These are phyloP conservation scores for Dasypogon diadema DNA, from an alignment of 2,888 invertebrate species.

Conservation along the genomic window DNA sequence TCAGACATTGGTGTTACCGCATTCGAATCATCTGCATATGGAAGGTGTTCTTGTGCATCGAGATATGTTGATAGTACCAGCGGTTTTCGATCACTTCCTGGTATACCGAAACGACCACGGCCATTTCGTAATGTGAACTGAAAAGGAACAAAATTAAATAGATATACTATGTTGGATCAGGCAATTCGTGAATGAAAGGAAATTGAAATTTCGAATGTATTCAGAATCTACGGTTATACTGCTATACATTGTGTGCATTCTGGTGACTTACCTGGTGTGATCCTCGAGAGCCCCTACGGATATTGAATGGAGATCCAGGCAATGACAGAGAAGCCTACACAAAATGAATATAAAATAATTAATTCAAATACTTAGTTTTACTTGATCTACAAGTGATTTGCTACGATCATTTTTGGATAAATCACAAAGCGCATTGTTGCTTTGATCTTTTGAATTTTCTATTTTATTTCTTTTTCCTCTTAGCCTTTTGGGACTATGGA, in stretches of 20 bases:
- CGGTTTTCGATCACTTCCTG: constrained; percentile 91
- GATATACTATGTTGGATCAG: too few species aligned
- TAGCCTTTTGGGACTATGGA: too few species aligned
- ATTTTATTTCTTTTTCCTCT: too few species aligned
- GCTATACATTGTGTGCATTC: not conserved
- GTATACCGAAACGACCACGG: constrained; percentile 80
- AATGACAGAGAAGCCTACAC: constrained; percentile 93
- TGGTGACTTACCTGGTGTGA: constrained; percentile 77
- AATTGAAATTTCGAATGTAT: too few species aligned
- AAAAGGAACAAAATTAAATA: not conserved
- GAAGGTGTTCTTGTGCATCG: constrained; percentile 94
- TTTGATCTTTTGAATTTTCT: not conserved
- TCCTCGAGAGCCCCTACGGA: constrained; percentile 89
- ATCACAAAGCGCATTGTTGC: too few species aligned
- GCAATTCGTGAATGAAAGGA: too few species aligned
- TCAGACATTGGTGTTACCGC: constrained; percentile 98
- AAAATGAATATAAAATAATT: constrained; percentile 28
- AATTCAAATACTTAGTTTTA: not conserved
- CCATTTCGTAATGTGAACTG: constrained; percentile 89
- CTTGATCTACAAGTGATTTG: constrained; percentile 9
- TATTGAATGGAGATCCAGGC: constrained; percentile 96
- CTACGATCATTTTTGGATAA: not conserved
- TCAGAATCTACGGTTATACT: too few species aligned
- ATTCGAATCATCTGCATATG: constrained; percentile 97
- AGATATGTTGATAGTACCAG: constrained; percentile 94